These are phyloP conservation scores for Agonopterix subpropinquella DNA, from an alignment of 2,888 invertebrate genomes.

Conservation along the genomic window DNA sequence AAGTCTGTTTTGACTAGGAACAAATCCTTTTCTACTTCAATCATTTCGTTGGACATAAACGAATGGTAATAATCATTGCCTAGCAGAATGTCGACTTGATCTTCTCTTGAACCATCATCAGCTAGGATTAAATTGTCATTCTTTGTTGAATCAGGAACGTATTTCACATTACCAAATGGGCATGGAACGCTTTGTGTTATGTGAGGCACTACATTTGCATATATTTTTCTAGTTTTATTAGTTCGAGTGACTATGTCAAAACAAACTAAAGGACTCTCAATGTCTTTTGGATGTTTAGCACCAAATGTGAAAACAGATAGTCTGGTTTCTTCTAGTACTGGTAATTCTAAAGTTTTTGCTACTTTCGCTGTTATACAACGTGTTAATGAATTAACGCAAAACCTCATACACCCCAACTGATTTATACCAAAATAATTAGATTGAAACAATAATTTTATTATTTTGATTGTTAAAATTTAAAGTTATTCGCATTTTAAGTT, in stretches of 20 bases:
- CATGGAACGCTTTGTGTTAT: neutral
- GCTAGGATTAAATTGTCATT: slow-evolving; percentile 3
- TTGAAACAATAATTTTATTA: no score
- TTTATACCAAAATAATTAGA: no score
- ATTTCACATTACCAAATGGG: slow-evolving; percentile 15
- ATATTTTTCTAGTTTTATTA: neutral
- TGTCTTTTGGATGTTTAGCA: neutral
- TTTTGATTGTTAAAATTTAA: no score
- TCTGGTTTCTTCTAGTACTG: neutral
- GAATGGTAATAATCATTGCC: slow-evolving; percentile 18
- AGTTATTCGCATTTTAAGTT: no score
- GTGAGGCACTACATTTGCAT: neutral
- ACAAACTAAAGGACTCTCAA: neutral
- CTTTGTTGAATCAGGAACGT: neutral
- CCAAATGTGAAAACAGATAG: slow-evolving; percentile 7
- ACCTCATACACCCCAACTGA: no score
- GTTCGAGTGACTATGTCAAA: slow-evolving; percentile 12
- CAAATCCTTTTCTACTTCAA: slow-evolving; percentile 9
- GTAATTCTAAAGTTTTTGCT: slow-evolving; percentile 1
- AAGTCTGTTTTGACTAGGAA: slow-evolving; percentile 14
- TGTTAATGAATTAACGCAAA: no score
- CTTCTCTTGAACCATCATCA: slow-evolving; percentile 11
- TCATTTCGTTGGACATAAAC: slow-evolving; percentile 9
- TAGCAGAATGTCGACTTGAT: slow-evolving; percentile 11
- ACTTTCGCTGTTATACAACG: neutral